These are phyloP conservation scores for Drosophila planitibia DNA, from an alignment of 2,888 invertebrate genomes.

Conservation along the genomic window DNA sequence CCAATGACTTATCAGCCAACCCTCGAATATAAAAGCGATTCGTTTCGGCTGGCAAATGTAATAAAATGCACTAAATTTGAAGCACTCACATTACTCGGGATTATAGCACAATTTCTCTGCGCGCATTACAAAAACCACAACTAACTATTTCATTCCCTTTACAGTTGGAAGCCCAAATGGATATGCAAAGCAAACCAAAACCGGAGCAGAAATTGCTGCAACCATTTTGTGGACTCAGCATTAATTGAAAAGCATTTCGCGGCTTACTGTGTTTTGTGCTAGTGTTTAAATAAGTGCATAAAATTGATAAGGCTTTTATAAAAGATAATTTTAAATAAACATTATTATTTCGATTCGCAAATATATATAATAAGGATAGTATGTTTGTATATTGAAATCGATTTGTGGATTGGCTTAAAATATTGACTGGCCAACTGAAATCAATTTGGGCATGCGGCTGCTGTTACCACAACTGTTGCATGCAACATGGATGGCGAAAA, in stretches of 20 bases:
- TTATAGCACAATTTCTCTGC: conserved; percentile 51
- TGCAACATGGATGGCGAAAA: conserved; percentile 94
- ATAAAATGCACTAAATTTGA: conserved; percentile 10
- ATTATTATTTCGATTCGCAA: background rate
- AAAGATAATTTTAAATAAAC: background rate
- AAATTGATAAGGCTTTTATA: background rate
- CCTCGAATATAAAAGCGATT: background rate
- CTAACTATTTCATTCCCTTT: conserved; percentile 47
- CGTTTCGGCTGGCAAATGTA: background rate
- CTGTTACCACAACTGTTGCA: conserved; percentile 73
- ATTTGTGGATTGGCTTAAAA: conserved; percentile 19
- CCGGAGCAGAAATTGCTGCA: conserved; percentile 11
- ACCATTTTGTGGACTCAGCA: conserved; percentile 22
- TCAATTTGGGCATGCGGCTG: conserved; percentile 73
- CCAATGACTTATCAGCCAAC: background rate
- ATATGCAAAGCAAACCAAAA: conserved; percentile 38
- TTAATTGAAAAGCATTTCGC: conserved; percentile 48
- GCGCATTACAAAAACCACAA: conserved; percentile 35
- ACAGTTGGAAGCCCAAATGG: conserved; percentile 46
- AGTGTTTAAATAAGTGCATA: conserved; percentile 8
- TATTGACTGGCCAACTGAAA: conserved; percentile 28
- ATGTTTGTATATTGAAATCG: background rate
- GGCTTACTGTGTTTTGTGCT: conserved; percentile 8
- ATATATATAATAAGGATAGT: background rate
- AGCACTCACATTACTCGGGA: conserved; percentile 40